These are phyloP conservation scores for Leptosomus discolor DNA, from an alignment of 2,113 vertebrate species.

Conservation along the genomic window DNA sequence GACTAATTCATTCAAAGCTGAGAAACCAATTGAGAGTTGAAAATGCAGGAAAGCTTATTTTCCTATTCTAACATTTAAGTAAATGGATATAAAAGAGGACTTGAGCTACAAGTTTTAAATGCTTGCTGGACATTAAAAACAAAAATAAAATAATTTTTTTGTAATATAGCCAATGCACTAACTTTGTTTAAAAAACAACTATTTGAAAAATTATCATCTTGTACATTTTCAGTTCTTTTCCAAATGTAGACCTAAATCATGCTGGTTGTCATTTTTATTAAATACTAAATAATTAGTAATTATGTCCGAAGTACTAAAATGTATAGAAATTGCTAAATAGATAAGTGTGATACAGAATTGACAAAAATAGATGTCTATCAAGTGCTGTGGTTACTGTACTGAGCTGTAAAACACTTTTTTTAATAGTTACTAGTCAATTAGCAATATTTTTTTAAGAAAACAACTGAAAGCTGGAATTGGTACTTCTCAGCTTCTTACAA, in stretches of 20 bases:
- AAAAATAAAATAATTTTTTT: background rate
- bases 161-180: background rate
- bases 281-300: background rate
- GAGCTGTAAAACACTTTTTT: background rate
- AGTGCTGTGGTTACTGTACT: background rate
- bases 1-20: constrained; percentile 22
- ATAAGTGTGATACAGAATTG: background rate
- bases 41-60: background rate
- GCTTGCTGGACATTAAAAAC: background rate
- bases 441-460: background rate
- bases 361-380: background rate
- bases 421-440: background rate
- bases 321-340: background rate
- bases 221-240: background rate
- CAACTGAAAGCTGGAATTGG: background rate
- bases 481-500: background rate
- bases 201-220: background rate
- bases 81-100: background rate
- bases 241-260: background rate
- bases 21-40: background rate
- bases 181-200: background rate
- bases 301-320: background rate
- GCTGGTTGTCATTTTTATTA: background rate
- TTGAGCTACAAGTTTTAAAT: background rate
- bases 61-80: background rate